Conservation (phyloP, 1,140 invertebrate species). For the Rhizoglyphus robini region DNA sequence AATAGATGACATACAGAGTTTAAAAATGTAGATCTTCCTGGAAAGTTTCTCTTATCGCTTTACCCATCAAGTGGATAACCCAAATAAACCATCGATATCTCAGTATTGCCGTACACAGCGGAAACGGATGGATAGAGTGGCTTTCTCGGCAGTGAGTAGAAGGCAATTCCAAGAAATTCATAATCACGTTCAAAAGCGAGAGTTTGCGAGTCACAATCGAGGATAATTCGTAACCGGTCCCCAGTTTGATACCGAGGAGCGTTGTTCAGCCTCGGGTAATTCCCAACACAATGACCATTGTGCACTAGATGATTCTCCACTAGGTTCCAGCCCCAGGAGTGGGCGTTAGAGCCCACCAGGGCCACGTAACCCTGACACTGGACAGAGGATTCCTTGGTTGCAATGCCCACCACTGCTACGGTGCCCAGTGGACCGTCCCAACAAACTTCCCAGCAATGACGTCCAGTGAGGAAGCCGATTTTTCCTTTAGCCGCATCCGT, state of each 20-base stretch:
- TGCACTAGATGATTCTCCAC: slow-evolving; percentile 94
- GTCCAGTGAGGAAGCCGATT: slow-evolving; percentile 75
- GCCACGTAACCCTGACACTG: slow-evolving; percentile 85
- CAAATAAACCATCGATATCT: slow-evolving; percentile 99
- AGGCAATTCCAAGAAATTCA: slow-evolving; percentile 95
- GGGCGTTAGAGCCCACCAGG: slow-evolving; percentile 81
- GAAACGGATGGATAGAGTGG: slow-evolving; percentile 89
- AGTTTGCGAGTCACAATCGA: slow-evolving; percentile 93
- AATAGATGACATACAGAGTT: neutral
- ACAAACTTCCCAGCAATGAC: slow-evolving; percentile 96
- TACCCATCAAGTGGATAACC: slow-evolving; percentile 86
- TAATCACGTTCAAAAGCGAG: slow-evolving; percentile 96
- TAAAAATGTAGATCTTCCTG: neutral
- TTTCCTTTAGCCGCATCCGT: slow-evolving; percentile 91
- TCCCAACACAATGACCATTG: slow-evolving; percentile 87
- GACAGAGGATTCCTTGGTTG: slow-evolving; percentile 80
- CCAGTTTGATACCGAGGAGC: slow-evolving; percentile 53
- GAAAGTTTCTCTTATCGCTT: slow-evolving; percentile 12
- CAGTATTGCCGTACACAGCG: slow-evolving; percentile 96
- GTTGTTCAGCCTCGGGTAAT: slow-evolving; percentile 75
- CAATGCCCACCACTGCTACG: slow-evolving; percentile 85
- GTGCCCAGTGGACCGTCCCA: slow-evolving; percentile 97
- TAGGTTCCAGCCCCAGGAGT: slow-evolving; percentile 98
- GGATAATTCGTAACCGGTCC: slow-evolving; percentile 85
- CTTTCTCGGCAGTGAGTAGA: slow-evolving; percentile 82